A percentile compares a stretch with the other conserved stretches of the same genome.
These are phyloP conservation scores for Gallinago solitaria DNA, from an alignment of 2,797 vertebrate species.

Conservation along the genomic window DNA sequence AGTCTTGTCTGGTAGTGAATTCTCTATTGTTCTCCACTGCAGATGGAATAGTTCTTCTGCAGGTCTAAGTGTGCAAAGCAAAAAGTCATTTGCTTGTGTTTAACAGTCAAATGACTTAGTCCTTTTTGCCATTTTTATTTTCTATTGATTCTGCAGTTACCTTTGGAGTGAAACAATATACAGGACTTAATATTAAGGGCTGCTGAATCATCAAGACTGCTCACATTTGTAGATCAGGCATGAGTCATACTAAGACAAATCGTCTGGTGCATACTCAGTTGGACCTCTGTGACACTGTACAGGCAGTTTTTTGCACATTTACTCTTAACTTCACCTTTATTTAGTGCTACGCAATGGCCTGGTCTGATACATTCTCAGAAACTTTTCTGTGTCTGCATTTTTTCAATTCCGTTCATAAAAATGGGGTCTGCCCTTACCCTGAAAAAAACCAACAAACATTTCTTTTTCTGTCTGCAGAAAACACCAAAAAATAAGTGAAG, in stretches of 20 bases:
- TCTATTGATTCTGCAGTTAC: background rate
- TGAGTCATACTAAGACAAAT: background rate
- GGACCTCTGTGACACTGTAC: background rate
- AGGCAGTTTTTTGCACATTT: background rate
- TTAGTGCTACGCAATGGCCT: background rate
- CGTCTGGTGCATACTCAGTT: background rate
- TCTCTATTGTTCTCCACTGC: background rate
- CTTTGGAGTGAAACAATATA: background rate
- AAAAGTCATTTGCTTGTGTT: background rate
- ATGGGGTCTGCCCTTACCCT: background rate
- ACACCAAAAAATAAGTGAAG: accelerated
- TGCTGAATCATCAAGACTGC: background rate
- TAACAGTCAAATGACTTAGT: background rate
- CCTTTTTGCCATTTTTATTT: background rate
- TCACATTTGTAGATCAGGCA: background rate
- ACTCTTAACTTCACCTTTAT: background rate
- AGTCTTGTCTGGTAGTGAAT: background rate
- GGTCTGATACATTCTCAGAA: background rate
- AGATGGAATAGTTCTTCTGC: no score
- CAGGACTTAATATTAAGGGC: background rate
- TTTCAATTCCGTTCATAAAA: background rate
- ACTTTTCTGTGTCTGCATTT: background rate
- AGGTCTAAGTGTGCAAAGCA: background rate
- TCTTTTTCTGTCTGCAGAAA: background rate
- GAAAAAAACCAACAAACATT: background rate